Conservation (phyloP, 2,888 invertebrate genomes). For the Teleiodes luculella region DNA sequence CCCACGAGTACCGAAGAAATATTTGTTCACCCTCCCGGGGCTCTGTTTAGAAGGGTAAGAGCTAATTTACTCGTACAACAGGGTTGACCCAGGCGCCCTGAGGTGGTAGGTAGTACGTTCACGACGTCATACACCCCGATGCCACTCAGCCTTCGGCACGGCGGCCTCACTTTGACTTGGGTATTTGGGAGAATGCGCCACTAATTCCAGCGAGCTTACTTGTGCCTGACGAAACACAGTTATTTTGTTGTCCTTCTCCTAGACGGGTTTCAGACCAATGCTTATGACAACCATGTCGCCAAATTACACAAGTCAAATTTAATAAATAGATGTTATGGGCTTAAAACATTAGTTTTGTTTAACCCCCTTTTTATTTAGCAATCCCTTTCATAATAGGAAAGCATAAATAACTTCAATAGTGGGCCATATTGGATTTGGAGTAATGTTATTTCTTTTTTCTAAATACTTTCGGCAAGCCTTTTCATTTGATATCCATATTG, state of each 20-base stretch:
- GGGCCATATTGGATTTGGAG: too few relatives aligned
- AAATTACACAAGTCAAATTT: background rate
- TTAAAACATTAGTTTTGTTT: too few relatives aligned
- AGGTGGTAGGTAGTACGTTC: slow-evolving; percentile 10
- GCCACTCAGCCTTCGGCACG: slow-evolving; percentile 11
- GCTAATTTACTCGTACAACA: slow-evolving; percentile 7
- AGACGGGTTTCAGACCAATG: slow-evolving; percentile 1
- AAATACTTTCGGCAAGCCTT: too few relatives aligned
- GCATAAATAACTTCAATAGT: too few relatives aligned
- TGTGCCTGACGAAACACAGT: background rate
- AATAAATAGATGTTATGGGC: too few relatives aligned
- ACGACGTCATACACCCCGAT: slow-evolving; percentile 6
- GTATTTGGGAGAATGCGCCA: slow-evolving; percentile 8
- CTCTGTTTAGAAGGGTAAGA: slow-evolving; percentile 11
- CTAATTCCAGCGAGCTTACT: slow-evolving; percentile 12
- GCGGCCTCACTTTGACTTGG: slow-evolving; percentile 18
- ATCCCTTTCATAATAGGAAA: too few relatives aligned
- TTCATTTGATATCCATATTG: too few relatives aligned
- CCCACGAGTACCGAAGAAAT: slow-evolving; percentile 12
- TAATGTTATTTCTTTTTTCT: too few relatives aligned
- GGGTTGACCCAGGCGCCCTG: slow-evolving; percentile 10
- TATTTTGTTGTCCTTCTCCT: slow-evolving; percentile 2
- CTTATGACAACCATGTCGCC: background rate
- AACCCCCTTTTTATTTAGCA: too few relatives aligned
- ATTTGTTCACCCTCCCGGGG: slow-evolving; percentile 10